Base-by-base conservation (phyloP, 2,888 invertebrate species). In the Luperina nickerlii region DNA sequence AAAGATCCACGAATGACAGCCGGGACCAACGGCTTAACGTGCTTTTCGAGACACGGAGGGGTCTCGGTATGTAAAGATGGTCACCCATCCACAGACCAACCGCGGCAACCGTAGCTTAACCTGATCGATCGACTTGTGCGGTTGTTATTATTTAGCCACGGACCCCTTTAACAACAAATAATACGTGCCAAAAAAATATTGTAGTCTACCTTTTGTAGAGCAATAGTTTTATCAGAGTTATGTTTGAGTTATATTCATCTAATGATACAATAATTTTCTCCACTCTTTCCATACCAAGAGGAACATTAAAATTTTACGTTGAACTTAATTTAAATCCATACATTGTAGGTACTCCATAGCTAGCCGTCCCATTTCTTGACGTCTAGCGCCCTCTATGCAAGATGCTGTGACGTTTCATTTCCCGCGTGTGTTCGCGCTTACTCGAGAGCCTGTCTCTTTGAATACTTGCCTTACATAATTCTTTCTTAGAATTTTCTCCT, bases 401-500 rank as follows among this genome's bases (percentile, higher is more conserved):
- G 81, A 89, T 90, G 89, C 87, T 90, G 90, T 91, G 92, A 93
- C 93, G 89, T 92, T 92, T 93, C 93, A 94, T 95, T 94, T 94
- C 93, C 94, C 92, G 89, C 70, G 92, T 89, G 93, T 92, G 91
- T 92, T 92, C 91, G 85, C 89, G 87, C 88, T 87, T 89, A 88
- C 83, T 79, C 42, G 81, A 86, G 79, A 90, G 85, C 89, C 78
- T 87, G 92, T 91, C 92, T 91, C 91, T 92, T 92, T 92, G 92
- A 92, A 93, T 92, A 89, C 90, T 88, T 88, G 77, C 84, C 81
- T 85, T 85, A 84, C 78, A 85, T 87, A 88, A 89, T 88, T 89
- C 85, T 88, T 87, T 87, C 87, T 87, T 79, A 78, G 81, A 88
- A 82, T 78, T 83, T 87, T 83, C 74, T 79, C 70, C 54, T 51